Conservation (phyloP, 2,888 invertebrate genomes). For the Chaetoderma sp. region DNA sequence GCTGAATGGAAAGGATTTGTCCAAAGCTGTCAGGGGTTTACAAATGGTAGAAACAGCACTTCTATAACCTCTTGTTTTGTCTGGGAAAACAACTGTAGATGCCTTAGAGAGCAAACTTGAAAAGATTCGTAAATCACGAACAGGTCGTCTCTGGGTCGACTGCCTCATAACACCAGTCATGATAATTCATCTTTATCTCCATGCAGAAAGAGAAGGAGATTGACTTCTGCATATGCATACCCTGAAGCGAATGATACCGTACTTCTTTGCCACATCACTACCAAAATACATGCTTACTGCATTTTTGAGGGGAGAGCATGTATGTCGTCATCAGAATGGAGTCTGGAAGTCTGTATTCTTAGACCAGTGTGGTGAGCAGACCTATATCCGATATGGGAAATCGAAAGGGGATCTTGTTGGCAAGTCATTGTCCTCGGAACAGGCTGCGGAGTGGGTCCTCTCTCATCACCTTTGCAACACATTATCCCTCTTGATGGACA, state of each 20-base stretch:
- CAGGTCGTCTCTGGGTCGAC: slow-evolving; percentile 8
- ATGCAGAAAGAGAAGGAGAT: slow-evolving; percentile 18
- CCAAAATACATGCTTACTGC: neutral
- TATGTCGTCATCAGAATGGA: slow-evolving; percentile 14
- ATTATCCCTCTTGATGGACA: neutral
- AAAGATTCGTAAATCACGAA: slow-evolving; percentile 1
- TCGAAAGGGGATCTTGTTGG: slow-evolving; percentile 12
- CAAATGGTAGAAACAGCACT: slow-evolving; percentile 11
- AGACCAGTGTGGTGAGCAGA: slow-evolving; percentile 19
- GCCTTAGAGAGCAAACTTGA: slow-evolving; percentile 4
- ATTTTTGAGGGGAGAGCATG: slow-evolving; percentile 11
- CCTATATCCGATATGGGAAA: slow-evolving; percentile 13
- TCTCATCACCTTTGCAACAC: slow-evolving; percentile 13
- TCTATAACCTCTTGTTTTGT: neutral
- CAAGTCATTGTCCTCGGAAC: slow-evolving; percentile 7
- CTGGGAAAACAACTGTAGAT: no score
- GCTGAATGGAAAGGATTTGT: slow-evolving; percentile 26
- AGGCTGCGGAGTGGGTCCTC: slow-evolving; percentile 10
- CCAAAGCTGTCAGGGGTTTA: slow-evolving; percentile 12
- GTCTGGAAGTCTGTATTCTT: slow-evolving; percentile 12
- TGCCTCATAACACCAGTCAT: slow-evolving; percentile 6
- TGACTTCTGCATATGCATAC: slow-evolving; percentile 16
- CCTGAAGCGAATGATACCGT: slow-evolving; percentile 17
- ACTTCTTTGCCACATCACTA: slow-evolving; percentile 3
- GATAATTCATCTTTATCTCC: slow-evolving; percentile 5